These are phyloP conservation scores for Aspidoscelis tigris DNA, from an alignment of 2,113 vertebrate species.

Conservation along the genomic window DNA sequence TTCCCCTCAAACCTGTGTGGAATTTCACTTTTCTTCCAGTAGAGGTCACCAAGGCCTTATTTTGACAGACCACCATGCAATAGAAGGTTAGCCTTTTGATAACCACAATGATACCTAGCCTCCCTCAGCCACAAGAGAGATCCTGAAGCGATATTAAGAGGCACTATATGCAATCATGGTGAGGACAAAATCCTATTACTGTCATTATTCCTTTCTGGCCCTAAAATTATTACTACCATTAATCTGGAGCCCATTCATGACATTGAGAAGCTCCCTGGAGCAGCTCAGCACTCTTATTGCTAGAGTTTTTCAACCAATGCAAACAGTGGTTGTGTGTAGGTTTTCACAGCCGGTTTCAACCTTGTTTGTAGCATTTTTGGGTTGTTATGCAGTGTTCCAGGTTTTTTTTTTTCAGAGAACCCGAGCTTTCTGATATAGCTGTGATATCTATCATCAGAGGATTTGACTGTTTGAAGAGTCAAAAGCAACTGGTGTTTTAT, in stretches of 20 bases:
- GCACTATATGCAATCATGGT: not conserved
- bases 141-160: not conserved
- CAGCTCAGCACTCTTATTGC: not conserved
- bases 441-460: too few relatives aligned
- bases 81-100: not conserved
- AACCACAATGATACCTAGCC: not conserved
- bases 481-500: too few relatives aligned
- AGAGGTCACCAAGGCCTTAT: constrained; percentile 12
- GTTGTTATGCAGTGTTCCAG: too few relatives aligned
- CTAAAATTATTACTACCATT: not conserved
- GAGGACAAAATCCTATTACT: not conserved
- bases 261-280: not conserved
- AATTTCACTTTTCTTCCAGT: not conserved
- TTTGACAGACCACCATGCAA: not conserved
- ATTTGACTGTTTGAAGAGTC: too few relatives aligned
- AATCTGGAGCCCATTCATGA: not conserved
- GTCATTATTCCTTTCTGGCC: not conserved
- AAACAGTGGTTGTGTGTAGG: too few relatives aligned
- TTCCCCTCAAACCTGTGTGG: rapidly evolving
- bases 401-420: too few relatives aligned
- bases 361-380: too few relatives aligned
- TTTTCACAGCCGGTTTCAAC: too few relatives aligned
- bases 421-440: too few relatives aligned
- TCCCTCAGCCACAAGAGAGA: not conserved
- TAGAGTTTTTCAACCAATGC: not conserved